Evolutionary conservation across 2,113 vertebrate species (phyloP), one percentile per base, ranked within the genome.

Genomic region (Leucoraja erinaceus): DNA sequence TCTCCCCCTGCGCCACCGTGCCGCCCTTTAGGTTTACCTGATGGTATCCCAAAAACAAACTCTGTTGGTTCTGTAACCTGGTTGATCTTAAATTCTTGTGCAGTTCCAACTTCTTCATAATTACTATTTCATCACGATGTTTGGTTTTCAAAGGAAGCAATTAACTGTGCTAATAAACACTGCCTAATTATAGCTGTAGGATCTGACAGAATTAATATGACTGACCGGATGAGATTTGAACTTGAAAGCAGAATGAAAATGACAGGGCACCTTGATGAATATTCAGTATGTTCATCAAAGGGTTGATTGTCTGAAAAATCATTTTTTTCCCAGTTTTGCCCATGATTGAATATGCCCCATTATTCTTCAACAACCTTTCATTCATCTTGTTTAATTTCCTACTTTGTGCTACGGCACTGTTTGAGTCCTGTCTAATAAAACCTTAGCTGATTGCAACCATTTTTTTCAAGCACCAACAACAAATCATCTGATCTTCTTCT

Each of bases 81-180:
- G 66, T 68, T 91, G 90, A 91, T 74, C 90, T 72, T 38, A 70
- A 91, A 91, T 54, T 91, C 90, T 74, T 33, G 90, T 91, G 70
- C 72, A 54, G 72, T 91, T 91, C 68, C 68, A 91, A 74, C 68
- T 72, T 47, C 66, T 72, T 91, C 33, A 72, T 91, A 91, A 91
- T 91, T 68, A 25, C 66, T 33, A 72, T 72, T 68, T 91, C 90
- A 54, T 91, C 72, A 91, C 38, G 90, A 72, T 91, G 90, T 91
- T 70, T 91, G 90, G 33, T 72, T 91, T 91, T 68, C 68, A 38
- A 72, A 47, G 68, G 33, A 91, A 91, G 66, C 90, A 91, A 91
- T 91, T 91, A 91, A 91, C 90, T 72, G 90, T 20, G 47, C 90
- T 72, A 91, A 91, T 91, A 91, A 91, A 91, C 63, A 70, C 33